These are phyloP conservation scores for Serripes groenlandicus DNA, from an alignment of 2,888 invertebrate genomes.

Conservation along the genomic window DNA sequence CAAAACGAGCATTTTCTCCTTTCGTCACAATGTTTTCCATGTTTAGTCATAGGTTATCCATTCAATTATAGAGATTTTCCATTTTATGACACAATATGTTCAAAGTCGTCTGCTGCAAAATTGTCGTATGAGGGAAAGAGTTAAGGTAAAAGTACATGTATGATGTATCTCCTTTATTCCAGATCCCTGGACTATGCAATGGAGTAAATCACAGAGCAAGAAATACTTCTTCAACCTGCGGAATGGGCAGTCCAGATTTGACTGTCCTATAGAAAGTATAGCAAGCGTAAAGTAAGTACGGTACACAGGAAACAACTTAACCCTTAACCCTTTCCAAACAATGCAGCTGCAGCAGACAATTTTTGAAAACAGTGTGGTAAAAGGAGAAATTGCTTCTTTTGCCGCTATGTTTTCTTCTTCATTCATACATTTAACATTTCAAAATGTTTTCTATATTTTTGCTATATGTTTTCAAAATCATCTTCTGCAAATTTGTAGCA, in stretches of 20 bases:
- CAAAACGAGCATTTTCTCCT: too few species aligned
- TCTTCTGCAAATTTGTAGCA: not conserved
- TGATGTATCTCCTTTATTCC: too few species aligned
- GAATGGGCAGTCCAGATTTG: conserved; percentile 80
- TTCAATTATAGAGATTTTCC: too few species aligned
- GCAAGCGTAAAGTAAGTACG: conserved; percentile 84
- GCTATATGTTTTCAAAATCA: not conserved
- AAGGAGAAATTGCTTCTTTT: not conserved
- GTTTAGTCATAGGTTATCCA: too few species aligned
- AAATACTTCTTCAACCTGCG: conserved; percentile 87
- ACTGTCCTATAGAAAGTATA: conserved; percentile 84
- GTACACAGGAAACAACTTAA: not conserved
- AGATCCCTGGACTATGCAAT: conserved; percentile 87
- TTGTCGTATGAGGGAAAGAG: too few species aligned
- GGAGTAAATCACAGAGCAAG: conserved; percentile 85
- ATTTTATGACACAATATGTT: too few species aligned
- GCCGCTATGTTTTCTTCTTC: too few species aligned
- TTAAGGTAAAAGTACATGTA: too few species aligned
- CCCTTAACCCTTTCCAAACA: not conserved
- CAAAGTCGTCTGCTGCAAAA: too few species aligned
- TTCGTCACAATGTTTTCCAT: too few species aligned
- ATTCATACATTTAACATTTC: too few species aligned
- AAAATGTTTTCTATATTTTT: not conserved
- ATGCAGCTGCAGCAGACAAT: not conserved
- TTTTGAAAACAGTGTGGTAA: not conserved